These are phyloP conservation scores for Melangyna quadrimaculata DNA, from an alignment of 2,888 invertebrate genomes.

Conservation along the genomic window DNA sequence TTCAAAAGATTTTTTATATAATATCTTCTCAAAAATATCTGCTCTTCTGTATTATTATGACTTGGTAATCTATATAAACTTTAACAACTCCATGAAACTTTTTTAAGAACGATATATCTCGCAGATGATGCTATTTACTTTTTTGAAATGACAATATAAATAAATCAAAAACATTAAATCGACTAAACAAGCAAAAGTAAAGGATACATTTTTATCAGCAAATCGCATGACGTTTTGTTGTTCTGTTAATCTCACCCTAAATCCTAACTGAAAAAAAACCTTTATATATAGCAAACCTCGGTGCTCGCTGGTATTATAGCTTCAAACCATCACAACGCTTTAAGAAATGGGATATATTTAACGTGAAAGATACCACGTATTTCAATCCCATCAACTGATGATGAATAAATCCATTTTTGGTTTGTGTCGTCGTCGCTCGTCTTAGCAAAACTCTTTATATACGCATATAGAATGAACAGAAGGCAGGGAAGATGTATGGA, in stretches of 20 bases:
- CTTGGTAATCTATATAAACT: not conserved
- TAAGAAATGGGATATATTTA: slow-evolving; percentile 14
- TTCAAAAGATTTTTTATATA: not conserved
- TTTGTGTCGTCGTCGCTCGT: too few species aligned
- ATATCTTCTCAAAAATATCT: not conserved
- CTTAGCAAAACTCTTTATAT: not conserved
- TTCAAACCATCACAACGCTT: not conserved
- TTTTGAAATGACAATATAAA: slow-evolving; percentile 5
- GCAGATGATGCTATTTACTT: not conserved
- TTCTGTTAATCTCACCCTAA: not conserved
- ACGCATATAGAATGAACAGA: not conserved
- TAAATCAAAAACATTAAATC: slow-evolving; percentile 12
- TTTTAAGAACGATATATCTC: not conserved
- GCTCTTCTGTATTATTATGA: too few species aligned
- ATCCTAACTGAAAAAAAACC: slow-evolving; percentile 4
- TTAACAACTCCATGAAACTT: not conserved
- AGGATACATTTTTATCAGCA: not conserved
- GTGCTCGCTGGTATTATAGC: not conserved
- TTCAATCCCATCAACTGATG: slow-evolving; percentile 13
- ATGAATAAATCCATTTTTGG: slow-evolving; percentile 51
- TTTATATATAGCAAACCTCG: not conserved
- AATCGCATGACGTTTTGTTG: slow-evolving; percentile 10
- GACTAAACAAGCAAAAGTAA: slow-evolving; percentile 4
- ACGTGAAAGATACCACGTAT: slow-evolving; percentile 19
- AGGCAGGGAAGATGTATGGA: too few species aligned